Base-by-base conservation (phyloP, 1,140 invertebrate species). In the Bradysia coprophila region DNA sequence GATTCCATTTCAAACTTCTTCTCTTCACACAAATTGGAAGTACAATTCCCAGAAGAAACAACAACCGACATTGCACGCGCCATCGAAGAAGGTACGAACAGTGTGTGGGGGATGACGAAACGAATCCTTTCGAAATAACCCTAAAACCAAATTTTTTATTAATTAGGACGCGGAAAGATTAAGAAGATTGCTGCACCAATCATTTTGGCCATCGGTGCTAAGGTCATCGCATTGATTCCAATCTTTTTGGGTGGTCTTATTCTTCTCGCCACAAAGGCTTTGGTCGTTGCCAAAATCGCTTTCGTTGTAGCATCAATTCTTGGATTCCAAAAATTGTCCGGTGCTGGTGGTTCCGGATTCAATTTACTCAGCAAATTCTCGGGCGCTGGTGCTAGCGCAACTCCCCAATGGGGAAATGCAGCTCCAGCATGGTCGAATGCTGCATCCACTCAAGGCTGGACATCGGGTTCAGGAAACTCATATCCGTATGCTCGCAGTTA, bases 211-310 rank as follows among this genome's bases (percentile, higher is more conserved):
- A 64, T 73, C 19, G 79, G 72, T 31, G 63, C 78, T 2, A 82
- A 82, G 50, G 52, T 81, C 13, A 69, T 81, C 41, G 73, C 77
- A 2, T 55, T 83, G 0, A 51, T 76, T 4, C 78, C 79, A 2
- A 55, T 84, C 6, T 55, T 79, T 9, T 63, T 83, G 43, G 76
- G 75, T 6, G 71, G 72, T 44, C 57, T 84, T 0, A 74, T 70
- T n/a, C 59, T 84, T 6, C 50, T 84, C 44, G 73, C 76, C n/a
- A 61, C 72, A 24, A 84, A 84, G 57, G 80, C 81, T 15, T 59
- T 83, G 15, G 63, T 83, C 33, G 67, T 83, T 5, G 74, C 78
- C 31, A 85, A 83, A 55, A 58, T 84, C 31, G 81, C 81, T 4
- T 71, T 85, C 42, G 52, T 83, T 31, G 57, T 80, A 18, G 78